phyloP scores from a whole-genome alignment of 2,888 invertebrate genomes.

The Sisyra nigra region DNA sequence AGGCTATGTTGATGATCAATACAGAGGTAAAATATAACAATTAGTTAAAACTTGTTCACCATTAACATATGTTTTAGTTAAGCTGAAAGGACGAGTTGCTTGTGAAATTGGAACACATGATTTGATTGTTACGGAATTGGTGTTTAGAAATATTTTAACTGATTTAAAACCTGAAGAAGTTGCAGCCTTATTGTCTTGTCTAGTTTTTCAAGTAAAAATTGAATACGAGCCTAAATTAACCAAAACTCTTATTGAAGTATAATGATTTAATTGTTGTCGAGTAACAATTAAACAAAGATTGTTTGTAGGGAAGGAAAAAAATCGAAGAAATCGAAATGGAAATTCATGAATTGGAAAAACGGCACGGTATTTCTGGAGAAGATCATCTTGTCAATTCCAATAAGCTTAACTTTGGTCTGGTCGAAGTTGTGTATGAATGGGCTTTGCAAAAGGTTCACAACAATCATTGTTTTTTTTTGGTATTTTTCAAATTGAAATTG shows the following conservation, averaged over 20 bases:
- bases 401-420: constrained; percentile 75
- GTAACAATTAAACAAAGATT: too few relatives aligned
- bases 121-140: constrained; percentile 83
- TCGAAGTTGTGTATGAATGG: constrained; percentile 93
- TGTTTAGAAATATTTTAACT: constrained; percentile 77
- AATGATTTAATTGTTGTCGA: too few relatives aligned
- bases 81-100: constrained; percentile 71
- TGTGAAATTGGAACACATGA: constrained; percentile 80
- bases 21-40: constrained; percentile 37
- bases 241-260: constrained; percentile 39
- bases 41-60: not conserved
- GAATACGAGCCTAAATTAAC: constrained; percentile 40
- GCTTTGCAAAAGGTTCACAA: constrained; percentile 63
- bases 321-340: constrained; percentile 52
- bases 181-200: constrained; percentile 79
- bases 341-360: constrained; percentile 48
- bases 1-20: constrained; percentile 52
- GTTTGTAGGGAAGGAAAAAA: constrained; percentile 45
- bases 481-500: constrained; percentile 5
- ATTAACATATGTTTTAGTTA: constrained; percentile 36
- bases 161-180: constrained; percentile 80
- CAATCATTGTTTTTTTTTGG: not conserved
- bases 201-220: constrained; percentile 81
- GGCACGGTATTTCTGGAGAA: constrained; percentile 36
- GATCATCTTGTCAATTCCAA: constrained; percentile 34